Evolutionary conservation across 2,797 vertebrate species (phyloP), one percentile per base, ranked within the genome.

Genomic region (Bryconaethiops microstoma): DNA sequence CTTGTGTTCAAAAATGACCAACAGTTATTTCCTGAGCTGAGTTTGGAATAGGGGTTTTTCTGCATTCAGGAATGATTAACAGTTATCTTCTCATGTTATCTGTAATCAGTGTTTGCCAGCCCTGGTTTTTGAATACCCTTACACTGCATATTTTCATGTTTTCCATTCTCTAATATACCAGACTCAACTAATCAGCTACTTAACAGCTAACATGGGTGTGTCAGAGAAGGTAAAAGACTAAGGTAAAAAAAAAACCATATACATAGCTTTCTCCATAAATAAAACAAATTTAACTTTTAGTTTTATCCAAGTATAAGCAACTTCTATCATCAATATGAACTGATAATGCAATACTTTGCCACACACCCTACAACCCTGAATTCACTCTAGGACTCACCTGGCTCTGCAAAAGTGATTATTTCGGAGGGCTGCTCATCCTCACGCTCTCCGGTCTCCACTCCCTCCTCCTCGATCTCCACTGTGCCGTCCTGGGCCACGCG

Each of bases 351-450:
- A 7, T 14, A 29, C 1, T 2, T 4, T 52, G 42, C 55, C 67
- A 45, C 76, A 63, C 45, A 81, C 21, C 50, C 71, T 40, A 50
- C 52, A 19, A 64, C 68, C 39, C 40, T 75, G 67, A 80, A 54
- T 74, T 70, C 52, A 76, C 65, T 0, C 14, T 75, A 14, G 48
- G 21, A 95, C 96, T 95, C 81, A 99, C 97, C 97, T 95, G 96
- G 92, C 87, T 99, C 96, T 0, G 97, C 96, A 80, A 99, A 99
- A 63, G 94, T 95, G 92, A 99, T 99, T 90, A 98, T 96, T 90
- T 99, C 97, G 17, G 97, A 96, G 7, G 96, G 95, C 80, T 95
- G 94, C 78, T 97, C 96, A 91, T 70, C 94, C 89, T 88, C 90
- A 86, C 0, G 92, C 87, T 85, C 91, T 89, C 81, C 88, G 88